phyloP scores from a whole-genome alignment of 2,113 vertebrate species.

The Hypanus sabinus region DNA sequence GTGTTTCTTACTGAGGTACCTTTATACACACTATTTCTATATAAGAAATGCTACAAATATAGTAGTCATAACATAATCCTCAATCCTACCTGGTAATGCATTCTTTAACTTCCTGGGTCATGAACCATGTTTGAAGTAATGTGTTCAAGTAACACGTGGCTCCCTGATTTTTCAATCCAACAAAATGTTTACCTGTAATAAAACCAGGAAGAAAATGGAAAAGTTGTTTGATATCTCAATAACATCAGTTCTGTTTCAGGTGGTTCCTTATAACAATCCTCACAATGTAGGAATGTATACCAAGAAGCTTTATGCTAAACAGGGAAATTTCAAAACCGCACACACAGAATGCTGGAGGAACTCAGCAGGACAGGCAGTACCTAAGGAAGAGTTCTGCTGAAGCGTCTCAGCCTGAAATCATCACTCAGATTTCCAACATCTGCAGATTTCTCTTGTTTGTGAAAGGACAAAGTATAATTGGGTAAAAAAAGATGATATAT shows the following conservation, averaged over 20 bases:
- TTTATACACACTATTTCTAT: too few species aligned
- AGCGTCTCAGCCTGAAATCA: too few species aligned
- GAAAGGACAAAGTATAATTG: background rate
- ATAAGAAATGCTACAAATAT: too few species aligned
- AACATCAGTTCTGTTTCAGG: too few species aligned
- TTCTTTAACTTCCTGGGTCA: background rate
- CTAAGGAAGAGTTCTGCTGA: too few species aligned
- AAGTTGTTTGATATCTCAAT: too few species aligned
- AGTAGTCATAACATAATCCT: background rate
- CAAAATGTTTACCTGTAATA: background rate
- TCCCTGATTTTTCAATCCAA: background rate
- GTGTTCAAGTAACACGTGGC: slow-evolving; percentile 29
- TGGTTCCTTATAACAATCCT: background rate
- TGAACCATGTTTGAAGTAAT: slow-evolving; percentile 7
- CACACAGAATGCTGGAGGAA: too few species aligned
- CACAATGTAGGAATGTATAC: background rate
- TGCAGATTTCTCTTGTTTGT: too few species aligned
- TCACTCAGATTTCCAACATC: too few species aligned
- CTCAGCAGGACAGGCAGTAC: too few species aligned
- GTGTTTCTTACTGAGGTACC: too few species aligned
- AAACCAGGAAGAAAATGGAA: background rate
- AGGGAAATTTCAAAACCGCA: too few species aligned
- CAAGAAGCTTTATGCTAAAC: background rate
- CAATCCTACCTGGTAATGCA: background rate
- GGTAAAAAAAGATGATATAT: background rate